Conservation (phyloP, 2,113 vertebrate genomes). For the Lichenostomus cassidix region DNA sequence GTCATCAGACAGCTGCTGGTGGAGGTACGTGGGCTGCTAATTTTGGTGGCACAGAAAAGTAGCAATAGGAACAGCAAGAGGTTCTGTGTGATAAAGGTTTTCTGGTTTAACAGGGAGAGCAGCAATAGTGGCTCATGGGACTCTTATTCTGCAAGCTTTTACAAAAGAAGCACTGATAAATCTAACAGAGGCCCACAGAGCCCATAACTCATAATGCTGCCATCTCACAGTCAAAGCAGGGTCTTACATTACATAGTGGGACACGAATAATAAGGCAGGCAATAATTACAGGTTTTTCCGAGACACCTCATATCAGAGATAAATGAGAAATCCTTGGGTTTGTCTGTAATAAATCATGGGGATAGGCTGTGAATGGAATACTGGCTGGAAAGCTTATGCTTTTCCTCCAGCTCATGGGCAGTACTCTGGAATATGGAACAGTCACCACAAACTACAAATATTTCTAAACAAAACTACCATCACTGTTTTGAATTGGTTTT, state of each 20-base stretch:
- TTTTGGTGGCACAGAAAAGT: background rate
- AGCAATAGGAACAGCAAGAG: background rate
- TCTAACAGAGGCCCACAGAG: background rate
- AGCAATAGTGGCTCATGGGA: background rate
- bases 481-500: background rate
- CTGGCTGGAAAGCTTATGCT: background rate
- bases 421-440: background rate
- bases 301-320: background rate
- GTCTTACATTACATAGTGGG: background rate
- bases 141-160: background rate
- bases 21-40: conserved; percentile 65
- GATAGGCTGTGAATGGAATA: background rate
- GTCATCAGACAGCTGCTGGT: conserved; percentile 79
- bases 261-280: background rate
- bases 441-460: background rate
- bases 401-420: background rate
- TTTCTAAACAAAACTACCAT: background rate
- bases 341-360: background rate
- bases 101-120: background rate
- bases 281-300: background rate
- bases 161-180: background rate
- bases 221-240: background rate
- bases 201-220: background rate
- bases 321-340: background rate
- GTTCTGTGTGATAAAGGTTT: background rate